Base-by-base conservation (phyloP, 2,113 vertebrate species). In the Eretmochelys imbricata region DNA sequence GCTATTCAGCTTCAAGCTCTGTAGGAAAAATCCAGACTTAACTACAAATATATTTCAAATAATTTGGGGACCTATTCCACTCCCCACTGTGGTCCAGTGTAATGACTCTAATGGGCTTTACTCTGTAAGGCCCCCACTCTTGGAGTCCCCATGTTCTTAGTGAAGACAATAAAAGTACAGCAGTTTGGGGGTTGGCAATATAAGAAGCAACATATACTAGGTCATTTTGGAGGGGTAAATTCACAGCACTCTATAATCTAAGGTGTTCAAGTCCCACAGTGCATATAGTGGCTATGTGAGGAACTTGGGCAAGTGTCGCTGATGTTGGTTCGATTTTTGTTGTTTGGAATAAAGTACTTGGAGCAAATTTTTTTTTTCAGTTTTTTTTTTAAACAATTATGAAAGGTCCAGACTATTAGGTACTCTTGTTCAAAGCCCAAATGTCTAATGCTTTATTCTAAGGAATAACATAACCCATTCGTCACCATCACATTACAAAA, bases 361-460 rank as follows among this genome's bases (percentile, higher is more conserved):
- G 72, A 86, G 75, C 6, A 42, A 49, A 46, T 48, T 3, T 54
- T 82, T 80, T 93, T 69, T 69, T 88, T 42, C 8, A 78, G 14
- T 2, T 2, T 51, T 80, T 88, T 55, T 42, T 1, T 13, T 51
- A 83, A 78, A 81, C 8, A 72, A 3, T 46, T 50, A 24, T 5
- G 46, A 27, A 16, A 90, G 22, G 29, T 84, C 5, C 19, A 79
- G 10, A 59, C 2, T 22, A 6, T 83, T 83, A 51, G 35, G 48
- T 91, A 2, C n/a, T 90, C 22, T 50, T 25, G 57, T 95, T 80
- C 10, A 90, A 92, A 92, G 29, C 46, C 90, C 53, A 95, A 91
- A 59, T 0, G 2, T 14, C 11, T 55, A 29, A 8, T 1, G 42
- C 89, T 95, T 94, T 88, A 48, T 91, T 89, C 29, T 25, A 83